Conservation (phyloP, 2,888 invertebrate genomes). For the Anthophora plumipes region DNA sequence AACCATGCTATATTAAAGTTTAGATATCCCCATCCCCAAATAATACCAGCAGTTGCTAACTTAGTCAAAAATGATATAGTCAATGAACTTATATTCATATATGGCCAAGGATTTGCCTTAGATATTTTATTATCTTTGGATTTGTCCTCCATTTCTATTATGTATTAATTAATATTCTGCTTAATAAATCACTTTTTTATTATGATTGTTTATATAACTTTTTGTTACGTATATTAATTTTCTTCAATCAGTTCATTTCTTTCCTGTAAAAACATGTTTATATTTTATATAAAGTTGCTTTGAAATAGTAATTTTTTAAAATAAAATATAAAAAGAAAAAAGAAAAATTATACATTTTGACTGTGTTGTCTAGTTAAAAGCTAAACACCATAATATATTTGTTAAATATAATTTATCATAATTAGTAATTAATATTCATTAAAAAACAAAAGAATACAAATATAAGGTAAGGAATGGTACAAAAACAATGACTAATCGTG, state of each 20-base stretch:
- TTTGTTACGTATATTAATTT: neutral
- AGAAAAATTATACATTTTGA: neutral
- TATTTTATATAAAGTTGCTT: neutral
- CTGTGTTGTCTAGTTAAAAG: neutral
- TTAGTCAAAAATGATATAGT: constrained; percentile 75
- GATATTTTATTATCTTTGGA: constrained; percentile 43
- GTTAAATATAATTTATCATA: neutral
- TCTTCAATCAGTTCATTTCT: neutral
- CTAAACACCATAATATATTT: neutral
- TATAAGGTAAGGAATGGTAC: neutral
- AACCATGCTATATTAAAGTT: constrained; percentile 96
- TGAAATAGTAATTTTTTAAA: neutral
- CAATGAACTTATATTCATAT: constrained; percentile 79
- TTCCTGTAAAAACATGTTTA: constrained; percentile 24
- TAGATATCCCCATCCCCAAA: constrained; percentile 93
- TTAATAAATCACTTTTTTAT: constrained; percentile 5
- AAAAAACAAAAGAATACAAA: neutral
- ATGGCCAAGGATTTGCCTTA: constrained; percentile 75
- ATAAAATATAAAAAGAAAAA: neutral
- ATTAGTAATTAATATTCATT: neutral
- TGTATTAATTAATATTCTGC: neutral
- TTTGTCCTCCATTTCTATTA: constrained; percentile 58
- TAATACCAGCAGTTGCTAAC: constrained; percentile 89
- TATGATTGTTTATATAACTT: constrained; percentile 27
- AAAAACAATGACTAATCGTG: neutral